A percentile compares a stretch with the other conserved stretches of the same genome.
These are phyloP conservation scores for Corvus cornix DNA, from an alignment of 2,113 vertebrate species.

Conservation along the genomic window DNA sequence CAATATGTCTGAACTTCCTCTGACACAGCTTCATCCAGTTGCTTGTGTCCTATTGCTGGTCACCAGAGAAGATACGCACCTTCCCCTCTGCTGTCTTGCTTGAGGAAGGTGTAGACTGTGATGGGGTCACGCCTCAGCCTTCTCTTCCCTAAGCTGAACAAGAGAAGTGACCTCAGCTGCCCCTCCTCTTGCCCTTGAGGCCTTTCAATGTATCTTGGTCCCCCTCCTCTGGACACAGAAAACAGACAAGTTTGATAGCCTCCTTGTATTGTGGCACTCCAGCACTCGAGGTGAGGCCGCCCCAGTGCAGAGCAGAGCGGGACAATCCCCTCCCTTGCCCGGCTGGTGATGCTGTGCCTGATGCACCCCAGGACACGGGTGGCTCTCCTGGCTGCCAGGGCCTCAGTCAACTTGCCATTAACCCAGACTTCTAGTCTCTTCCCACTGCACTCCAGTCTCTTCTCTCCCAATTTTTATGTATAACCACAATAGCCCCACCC, in stretches of 20 bases:
- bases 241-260: background rate
- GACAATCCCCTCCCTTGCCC: background rate
- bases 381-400: background rate
- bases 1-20: background rate
- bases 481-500: background rate
- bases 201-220: background rate
- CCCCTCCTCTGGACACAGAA: background rate
- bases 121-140: background rate
- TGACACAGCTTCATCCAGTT: background rate
- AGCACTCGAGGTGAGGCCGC: accelerated
- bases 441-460: background rate
- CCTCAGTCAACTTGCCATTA: background rate
- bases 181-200: background rate
- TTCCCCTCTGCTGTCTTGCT: background rate
- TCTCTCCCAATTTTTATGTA: background rate
- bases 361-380: accelerated
- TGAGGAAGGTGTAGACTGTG: background rate
- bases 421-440: background rate
- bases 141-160: background rate
- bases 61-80: background rate
- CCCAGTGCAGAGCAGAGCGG: accelerated
- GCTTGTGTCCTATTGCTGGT: background rate
- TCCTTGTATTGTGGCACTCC: accelerated
- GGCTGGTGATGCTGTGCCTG: background rate
- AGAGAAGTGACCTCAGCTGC: background rate